Percentiles rank a stretch among this genome's conserved stretches.
phyloP scores from a whole-genome alignment of 2,113 vertebrate species.

The Lipotes vexillifer region DNA sequence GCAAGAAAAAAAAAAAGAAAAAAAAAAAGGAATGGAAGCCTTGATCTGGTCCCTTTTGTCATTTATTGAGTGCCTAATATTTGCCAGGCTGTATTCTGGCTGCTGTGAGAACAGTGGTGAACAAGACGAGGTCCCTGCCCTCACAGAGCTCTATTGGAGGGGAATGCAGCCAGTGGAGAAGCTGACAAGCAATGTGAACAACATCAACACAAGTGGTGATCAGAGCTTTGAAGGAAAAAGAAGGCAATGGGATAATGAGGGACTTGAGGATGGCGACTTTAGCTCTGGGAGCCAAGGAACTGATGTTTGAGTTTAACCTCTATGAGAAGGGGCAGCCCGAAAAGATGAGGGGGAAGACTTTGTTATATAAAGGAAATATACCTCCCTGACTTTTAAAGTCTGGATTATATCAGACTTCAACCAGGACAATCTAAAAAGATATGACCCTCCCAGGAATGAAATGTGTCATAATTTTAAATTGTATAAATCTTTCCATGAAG shows the following conservation, averaged over 20 bases:
- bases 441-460: not conserved
- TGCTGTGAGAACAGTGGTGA: not conserved
- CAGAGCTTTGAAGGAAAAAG: not conserved
- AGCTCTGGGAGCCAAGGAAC: not conserved
- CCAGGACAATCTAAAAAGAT: not conserved
- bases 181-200: accelerated
- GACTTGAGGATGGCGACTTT: not conserved
- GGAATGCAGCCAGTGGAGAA: not conserved
- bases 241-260: not conserved
- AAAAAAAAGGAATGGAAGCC: not conserved
- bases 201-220: not conserved
- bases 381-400: not conserved
- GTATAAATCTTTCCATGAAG: not conserved
- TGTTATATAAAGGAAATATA: not conserved
- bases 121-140: not conserved
- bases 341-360: not conserved
- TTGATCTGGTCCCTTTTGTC: not conserved
- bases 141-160: not conserved
- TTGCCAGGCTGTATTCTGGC: not conserved
- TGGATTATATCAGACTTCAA: not conserved
- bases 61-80: not conserved
- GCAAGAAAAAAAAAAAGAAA: no score
- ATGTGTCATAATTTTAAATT: not conserved
- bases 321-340: not conserved
- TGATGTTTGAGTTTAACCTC: not conserved